These are phyloP conservation scores for Falco cherrug DNA, from an alignment of 2,797 vertebrate species.

Conservation along the genomic window DNA sequence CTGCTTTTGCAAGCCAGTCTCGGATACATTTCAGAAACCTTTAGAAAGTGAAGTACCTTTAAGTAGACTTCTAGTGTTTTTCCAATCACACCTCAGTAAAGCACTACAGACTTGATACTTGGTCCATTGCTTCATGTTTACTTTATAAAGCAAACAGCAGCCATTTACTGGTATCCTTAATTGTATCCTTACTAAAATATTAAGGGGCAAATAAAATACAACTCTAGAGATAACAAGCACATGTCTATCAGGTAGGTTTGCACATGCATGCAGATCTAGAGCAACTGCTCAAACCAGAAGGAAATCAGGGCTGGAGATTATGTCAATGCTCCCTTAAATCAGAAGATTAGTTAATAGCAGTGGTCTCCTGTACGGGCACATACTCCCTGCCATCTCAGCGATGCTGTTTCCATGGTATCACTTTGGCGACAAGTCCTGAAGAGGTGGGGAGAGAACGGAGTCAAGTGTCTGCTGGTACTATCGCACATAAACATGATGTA, in stretches of 20 bases:
- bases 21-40: not conserved
- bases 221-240: not conserved
- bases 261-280: not conserved
- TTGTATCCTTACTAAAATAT: not conserved
- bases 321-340: not conserved
- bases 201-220: not conserved
- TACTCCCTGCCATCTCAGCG: not conserved
- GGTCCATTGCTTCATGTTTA: not conserved
- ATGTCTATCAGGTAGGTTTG: not conserved
- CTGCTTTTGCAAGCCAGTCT: not conserved
- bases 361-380: not conserved
- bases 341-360: not conserved
- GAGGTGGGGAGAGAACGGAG: not conserved
- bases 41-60: not conserved
- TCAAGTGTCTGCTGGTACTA: slow-evolving; percentile 20
- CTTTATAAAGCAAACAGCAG: slow-evolving; percentile 10
- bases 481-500: not conserved
- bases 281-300: not conserved
- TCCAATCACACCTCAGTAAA: not conserved
- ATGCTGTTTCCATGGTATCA: not conserved
- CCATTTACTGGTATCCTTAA: not conserved
- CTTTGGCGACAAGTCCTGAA: not conserved
- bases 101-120: not conserved
- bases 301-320: not conserved
- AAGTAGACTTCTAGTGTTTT: not conserved